Percentiles rank a stretch among this genome's conserved stretches.
Evolutionary conservation across 92 coral and sea anemone genomes (phyloP).

Genomic region (Zoanthus solanderi): DNA sequence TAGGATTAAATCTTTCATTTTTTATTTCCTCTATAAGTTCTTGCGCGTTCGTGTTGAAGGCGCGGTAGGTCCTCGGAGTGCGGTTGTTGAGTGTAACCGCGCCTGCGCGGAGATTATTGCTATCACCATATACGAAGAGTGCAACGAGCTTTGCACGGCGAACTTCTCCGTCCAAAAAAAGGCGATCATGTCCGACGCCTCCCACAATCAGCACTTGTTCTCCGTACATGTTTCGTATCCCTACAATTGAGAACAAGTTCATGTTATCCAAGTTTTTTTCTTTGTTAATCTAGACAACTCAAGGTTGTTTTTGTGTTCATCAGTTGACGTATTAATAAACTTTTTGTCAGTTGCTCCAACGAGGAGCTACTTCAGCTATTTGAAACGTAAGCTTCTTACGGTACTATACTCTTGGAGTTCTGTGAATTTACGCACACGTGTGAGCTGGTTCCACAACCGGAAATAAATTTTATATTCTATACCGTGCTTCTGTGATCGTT

Average conservation of each 20-base stretch:
- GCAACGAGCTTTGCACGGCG: constrained; percentile 88
- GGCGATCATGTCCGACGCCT: constrained; percentile 98
- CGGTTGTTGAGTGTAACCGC: constrained; percentile 88
- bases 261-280: too few relatives aligned
- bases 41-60: constrained; percentile 84
- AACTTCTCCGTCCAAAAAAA: constrained; percentile 92
- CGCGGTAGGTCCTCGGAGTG: constrained; percentile 69
- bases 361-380: too few relatives aligned
- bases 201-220: constrained; percentile 88
- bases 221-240: constrained; percentile 90
- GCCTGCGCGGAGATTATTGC: constrained; percentile 83
- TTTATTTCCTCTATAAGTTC: constrained; percentile 72
- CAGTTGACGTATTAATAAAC: too few relatives aligned
- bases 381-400: too few relatives aligned
- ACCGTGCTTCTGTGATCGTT: too few relatives aligned
- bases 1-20: constrained; percentile 71
- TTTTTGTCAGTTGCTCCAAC: too few relatives aligned
- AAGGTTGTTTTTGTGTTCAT: too few relatives aligned
- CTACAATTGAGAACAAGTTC: constrained; percentile 49
- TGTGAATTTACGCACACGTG: too few relatives aligned
- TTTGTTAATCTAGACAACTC: too few relatives aligned
- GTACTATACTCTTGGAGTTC: too few relatives aligned
- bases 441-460: too few relatives aligned
- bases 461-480: too few relatives aligned
- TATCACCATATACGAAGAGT: constrained; percentile 78